Evolutionary conservation across 2,888 invertebrate species (phyloP).

Genomic region (Lymantria monacha): DNA sequence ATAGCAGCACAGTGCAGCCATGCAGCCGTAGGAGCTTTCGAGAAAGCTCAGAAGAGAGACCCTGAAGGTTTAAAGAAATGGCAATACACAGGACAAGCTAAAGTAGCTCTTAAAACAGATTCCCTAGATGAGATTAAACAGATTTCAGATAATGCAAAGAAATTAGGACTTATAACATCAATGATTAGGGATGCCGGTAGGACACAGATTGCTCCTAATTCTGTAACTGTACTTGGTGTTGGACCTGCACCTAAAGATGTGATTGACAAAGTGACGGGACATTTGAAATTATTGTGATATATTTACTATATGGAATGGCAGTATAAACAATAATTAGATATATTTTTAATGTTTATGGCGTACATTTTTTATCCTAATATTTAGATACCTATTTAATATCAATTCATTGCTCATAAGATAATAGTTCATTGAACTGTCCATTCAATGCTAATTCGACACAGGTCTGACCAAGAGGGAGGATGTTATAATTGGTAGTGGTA

Average conservation of each 20-base stretch:
- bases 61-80: constrained; percentile 81
- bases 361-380: neutral
- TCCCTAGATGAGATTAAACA: constrained; percentile 87
- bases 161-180: constrained; percentile 86
- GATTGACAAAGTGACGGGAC: constrained; percentile 92
- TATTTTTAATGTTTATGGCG: neutral
- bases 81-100: constrained; percentile 90
- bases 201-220: constrained; percentile 95
- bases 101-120: constrained; percentile 92
- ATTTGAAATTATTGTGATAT: constrained; percentile 92
- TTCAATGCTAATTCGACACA: too few relatives aligned
- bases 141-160: constrained; percentile 86
- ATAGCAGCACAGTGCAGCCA: constrained; percentile 97
- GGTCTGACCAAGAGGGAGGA: too few relatives aligned
- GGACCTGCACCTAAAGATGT: constrained; percentile 93
- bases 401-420: too few relatives aligned
- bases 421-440: too few relatives aligned
- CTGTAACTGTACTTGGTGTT: constrained; percentile 94
- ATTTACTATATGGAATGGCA: neutral
- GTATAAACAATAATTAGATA: neutral
- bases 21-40: constrained; percentile 94
- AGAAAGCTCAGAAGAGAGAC: constrained; percentile 84
- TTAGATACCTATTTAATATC: too few relatives aligned
- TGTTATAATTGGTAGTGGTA: too few relatives aligned
- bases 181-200: constrained; percentile 95